Conservation (phyloP, 1,140 invertebrate species). For the Venturia canescens region DNA sequence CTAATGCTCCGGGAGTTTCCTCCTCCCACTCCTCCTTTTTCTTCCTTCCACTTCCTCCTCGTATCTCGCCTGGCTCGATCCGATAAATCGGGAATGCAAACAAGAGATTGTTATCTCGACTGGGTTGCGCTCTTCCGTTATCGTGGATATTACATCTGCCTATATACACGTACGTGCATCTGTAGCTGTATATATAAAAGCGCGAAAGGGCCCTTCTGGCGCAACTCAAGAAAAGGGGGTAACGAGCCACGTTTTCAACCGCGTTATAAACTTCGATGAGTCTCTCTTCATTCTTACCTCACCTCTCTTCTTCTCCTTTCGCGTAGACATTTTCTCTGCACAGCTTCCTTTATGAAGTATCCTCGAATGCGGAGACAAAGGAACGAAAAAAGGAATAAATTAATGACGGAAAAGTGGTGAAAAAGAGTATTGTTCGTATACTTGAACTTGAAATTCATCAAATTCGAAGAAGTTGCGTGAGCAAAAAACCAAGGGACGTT, state of each 20-base stretch:
- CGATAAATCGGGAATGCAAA: conserved; percentile 42
- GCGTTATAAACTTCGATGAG: conserved; percentile 41
- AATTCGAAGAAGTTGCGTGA: no score
- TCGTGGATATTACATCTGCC: conserved; percentile 38
- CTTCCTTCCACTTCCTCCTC: conserved; percentile 14
- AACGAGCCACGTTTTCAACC: conserved; percentile 28
- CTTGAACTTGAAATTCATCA: no score
- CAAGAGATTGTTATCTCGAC: conserved; percentile 36
- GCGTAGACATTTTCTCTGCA: background rate
- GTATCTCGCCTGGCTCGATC: conserved; percentile 29
- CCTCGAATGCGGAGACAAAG: background rate
- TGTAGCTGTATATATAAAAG: background rate
- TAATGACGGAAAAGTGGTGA: no score
- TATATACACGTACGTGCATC: background rate
- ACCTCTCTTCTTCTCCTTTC: background rate
- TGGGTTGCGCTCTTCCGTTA: conserved; percentile 33
- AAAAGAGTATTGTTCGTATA: background rate
- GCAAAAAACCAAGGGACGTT: no score
- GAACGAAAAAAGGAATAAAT: no score
- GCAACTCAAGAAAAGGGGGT: conserved; percentile 14
- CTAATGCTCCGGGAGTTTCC: conserved; percentile 17
- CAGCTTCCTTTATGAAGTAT: background rate
- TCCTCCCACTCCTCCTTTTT: background rate
- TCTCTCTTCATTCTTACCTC: background rate
- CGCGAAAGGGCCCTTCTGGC: background rate